Evolutionary conservation across 2,113 vertebrate genomes (phyloP).

Genomic region (Nibea albiflora): DNA sequence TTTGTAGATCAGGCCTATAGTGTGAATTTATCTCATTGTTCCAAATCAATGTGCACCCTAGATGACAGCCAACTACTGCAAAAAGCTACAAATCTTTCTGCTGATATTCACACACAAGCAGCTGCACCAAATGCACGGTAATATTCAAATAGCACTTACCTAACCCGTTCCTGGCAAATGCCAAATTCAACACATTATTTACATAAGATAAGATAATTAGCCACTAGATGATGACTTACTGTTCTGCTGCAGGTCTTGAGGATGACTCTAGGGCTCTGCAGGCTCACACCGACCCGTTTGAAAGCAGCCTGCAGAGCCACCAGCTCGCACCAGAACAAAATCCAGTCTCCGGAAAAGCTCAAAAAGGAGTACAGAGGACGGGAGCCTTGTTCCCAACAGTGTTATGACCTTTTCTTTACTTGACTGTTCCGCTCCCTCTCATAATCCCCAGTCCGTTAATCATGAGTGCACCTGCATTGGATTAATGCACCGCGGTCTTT

Average conservation of each 20-base stretch:
- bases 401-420: slow-evolving; percentile 77
- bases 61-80: not conserved
- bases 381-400: slow-evolving; percentile 57
- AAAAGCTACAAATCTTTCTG: not conserved
- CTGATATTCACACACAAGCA: not conserved
- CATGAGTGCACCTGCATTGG: slow-evolving; percentile 58
- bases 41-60: slow-evolving; percentile 9
- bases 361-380: slow-evolving; percentile 19
- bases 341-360: slow-evolving; percentile 47
- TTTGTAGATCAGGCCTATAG: not conserved
- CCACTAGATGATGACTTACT: slow-evolving; percentile 52
- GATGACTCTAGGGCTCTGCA: slow-evolving; percentile 45
- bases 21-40: not conserved
- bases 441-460: slow-evolving; percentile 72
- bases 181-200: slow-evolving; percentile 35
- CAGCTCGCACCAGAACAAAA: slow-evolving; percentile 53
- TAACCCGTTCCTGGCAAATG: slow-evolving; percentile 1
- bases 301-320: slow-evolving; percentile 51
- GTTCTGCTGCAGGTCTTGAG: slow-evolving; percentile 52
- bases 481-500: slow-evolving; percentile 42
- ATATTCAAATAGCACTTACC: not conserved
- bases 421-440: slow-evolving; percentile 61
- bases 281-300: slow-evolving; percentile 58
- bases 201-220: slow-evolving; percentile 31
- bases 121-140: not conserved